These are phyloP conservation scores for Macrophya alboannulata DNA, from an alignment of 2,888 invertebrate species.

Conservation along the genomic window DNA sequence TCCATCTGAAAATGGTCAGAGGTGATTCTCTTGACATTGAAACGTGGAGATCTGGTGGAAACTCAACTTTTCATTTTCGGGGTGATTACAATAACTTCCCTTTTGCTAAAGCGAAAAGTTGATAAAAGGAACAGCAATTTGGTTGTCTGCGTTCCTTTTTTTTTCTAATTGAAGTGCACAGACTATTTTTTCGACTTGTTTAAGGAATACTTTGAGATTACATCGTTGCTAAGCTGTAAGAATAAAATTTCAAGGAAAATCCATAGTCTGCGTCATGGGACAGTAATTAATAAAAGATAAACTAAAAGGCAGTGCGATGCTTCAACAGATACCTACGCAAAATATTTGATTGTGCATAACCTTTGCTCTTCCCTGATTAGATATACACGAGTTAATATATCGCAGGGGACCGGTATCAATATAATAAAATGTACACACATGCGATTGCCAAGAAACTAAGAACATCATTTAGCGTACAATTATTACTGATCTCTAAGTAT, in stretches of 20 bases:
- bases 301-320: not conserved
- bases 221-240: not conserved
- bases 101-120: too few species aligned
- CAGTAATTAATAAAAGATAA: not conserved
- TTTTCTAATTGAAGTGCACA: not conserved
- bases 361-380: constrained; percentile 38
- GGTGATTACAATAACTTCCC: too few species aligned
- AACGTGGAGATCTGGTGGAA: too few species aligned
- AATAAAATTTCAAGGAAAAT: not conserved
- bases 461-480: not conserved
- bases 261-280: not conserved
- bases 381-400: constrained; percentile 21
- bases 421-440: constrained; percentile 32
- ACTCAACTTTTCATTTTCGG: too few species aligned
- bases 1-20: too few species aligned
- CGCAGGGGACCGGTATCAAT: not conserved
- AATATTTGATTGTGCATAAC: constrained; percentile 43
- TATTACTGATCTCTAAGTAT: not conserved
- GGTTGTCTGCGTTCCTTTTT: not conserved
- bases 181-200: not conserved
- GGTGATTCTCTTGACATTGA: too few species aligned
- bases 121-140: not conserved
- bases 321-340: constrained; percentile 32
- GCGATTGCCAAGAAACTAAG: constrained; percentile 10
- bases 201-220: not conserved